Base-by-base conservation (phyloP, 2,888 invertebrate species). In the Rugalucina vietnamica region DNA sequence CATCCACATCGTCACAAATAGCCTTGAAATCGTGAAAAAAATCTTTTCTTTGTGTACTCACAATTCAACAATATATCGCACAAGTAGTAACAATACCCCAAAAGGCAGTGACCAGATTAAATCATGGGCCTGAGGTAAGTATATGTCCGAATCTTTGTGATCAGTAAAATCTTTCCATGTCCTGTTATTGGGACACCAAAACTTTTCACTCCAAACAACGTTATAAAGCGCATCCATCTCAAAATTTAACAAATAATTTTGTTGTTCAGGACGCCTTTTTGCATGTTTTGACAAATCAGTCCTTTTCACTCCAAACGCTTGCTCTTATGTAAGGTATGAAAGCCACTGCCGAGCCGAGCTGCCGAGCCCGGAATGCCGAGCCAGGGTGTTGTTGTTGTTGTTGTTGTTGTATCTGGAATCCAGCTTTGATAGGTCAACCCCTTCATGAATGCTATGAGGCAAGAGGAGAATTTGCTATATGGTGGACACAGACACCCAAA, bases 131-230 rank as follows among this genome's bases (percentile, higher is more conserved):
- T 60, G 60, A 10, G 60, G 60, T 10, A 60, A 29, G 29, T 60
- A 60, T 10, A 29, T 60, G 29, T 60, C 18, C 8, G 29, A 10
- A 29, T 27, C 29, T 3, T 27, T 5, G 5, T 27, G 14, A 27
- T 97, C 96, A 70, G 84, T 81, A 79, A 98, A 96, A 94, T 98
- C 97, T 79, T 96, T 96, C 98, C 98, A 98, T 91, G 97, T 97
- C 85, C 96, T 97, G 95, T 98, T 98, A 89, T 98, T 97, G 92
- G 98, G 98, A 93, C 98, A 96, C 98, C 98, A 98, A 93, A 98
- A 96, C 94, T 96, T 95, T 93, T 97, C 97, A 93, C 97, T 96
- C 98, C 98, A 98, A 75, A 90, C 76, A n/a, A 18, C 37, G 3
- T 29, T 60, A 29, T 60, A 60, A 27, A 60, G 1, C 4, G 5